Percentiles rank a stretch among this genome's conserved stretches.
phyloP scores from a whole-genome alignment of 2,888 invertebrate genomes.

The Alloscopus bannaensis region DNA sequence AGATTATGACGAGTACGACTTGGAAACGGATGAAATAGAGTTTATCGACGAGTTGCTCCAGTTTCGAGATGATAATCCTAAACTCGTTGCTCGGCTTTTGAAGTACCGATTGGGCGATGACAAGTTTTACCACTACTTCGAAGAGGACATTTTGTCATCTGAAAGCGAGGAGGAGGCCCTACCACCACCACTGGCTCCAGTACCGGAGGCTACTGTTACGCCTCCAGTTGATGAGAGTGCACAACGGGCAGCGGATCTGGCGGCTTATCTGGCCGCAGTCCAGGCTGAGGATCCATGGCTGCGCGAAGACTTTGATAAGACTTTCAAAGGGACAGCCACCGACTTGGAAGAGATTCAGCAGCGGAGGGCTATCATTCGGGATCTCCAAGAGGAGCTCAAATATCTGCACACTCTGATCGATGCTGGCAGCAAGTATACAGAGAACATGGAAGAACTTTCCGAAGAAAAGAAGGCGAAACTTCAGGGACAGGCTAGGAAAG shows the following conservation, averaged over 20 bases:
- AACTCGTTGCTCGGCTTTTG: slow-evolving; percentile 23
- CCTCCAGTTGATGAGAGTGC: background rate
- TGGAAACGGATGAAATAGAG: slow-evolving; percentile 33
- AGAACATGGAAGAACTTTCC: background rate
- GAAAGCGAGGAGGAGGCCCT: slow-evolving; percentile 3
- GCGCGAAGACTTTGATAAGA: slow-evolving; percentile 33
- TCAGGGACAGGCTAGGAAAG: slow-evolving; percentile 4
- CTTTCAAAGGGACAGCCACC: slow-evolving; percentile 1
- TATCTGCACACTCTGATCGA: slow-evolving; percentile 2
- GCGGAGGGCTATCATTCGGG: slow-evolving; percentile 3
- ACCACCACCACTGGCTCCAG: background rate
- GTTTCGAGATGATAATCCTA: slow-evolving; percentile 36
- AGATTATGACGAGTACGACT: slow-evolving; percentile 34
- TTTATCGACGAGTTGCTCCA: slow-evolving; percentile 45
- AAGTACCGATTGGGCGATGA: slow-evolving; percentile 22
- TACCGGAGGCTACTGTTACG: background rate
- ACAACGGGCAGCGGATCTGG: background rate
- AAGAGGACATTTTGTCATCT: slow-evolving; percentile 41
- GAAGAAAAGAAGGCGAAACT: slow-evolving; percentile 1
- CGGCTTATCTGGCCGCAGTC: slow-evolving; percentile 1
- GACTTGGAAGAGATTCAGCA: slow-evolving; percentile 34
- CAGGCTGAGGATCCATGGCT: slow-evolving; percentile 34
- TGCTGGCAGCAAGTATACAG: background rate
- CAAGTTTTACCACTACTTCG: slow-evolving; percentile 47
- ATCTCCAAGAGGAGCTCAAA: slow-evolving; percentile 15